These are phyloP conservation scores for Dusona sp. DNA, from an alignment of 2,888 invertebrate species.

Conservation along the genomic window DNA sequence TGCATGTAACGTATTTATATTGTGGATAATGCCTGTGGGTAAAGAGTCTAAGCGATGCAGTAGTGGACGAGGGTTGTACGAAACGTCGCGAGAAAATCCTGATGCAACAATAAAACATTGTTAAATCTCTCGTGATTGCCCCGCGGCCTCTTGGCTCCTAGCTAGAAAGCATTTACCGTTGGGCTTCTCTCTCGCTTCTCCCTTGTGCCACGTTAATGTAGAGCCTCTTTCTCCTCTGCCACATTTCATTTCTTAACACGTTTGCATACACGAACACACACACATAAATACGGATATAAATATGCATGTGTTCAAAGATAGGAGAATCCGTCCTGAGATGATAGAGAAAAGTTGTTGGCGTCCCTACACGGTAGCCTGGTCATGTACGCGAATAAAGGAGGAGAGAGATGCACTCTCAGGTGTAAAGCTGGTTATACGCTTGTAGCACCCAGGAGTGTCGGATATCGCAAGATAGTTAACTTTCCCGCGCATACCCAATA, in stretches of 20 bases:
- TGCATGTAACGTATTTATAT: conserved; percentile 56
- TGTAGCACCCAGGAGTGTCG: conserved; percentile 55
- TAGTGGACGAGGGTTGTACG: conserved; percentile 45
- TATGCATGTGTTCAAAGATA: conserved; percentile 6
- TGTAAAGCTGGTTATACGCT: conserved; percentile 61
- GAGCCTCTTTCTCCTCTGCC: conserved; percentile 34
- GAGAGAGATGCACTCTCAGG: conserved; percentile 24
- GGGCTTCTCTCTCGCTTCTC: conserved; percentile 73
- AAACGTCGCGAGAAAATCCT: conserved; percentile 71
- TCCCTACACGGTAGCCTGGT: conserved; percentile 59
- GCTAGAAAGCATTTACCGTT: conserved; percentile 75
- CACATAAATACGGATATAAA: neutral
- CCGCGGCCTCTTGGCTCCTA: conserved; percentile 77
- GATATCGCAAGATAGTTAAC: conserved; percentile 57
- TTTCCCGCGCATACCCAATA: conserved; percentile 10
- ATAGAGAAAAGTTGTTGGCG: conserved; percentile 60
- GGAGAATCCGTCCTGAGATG: conserved; percentile 34
- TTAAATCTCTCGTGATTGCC: conserved; percentile 81
- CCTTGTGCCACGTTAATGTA: conserved; percentile 9
- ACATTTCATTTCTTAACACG: conserved; percentile 58
- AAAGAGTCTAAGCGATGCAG: conserved; percentile 35
- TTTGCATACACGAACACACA: conserved; percentile 21
- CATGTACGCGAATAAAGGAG: conserved; percentile 48
- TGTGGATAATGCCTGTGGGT: conserved; percentile 16
- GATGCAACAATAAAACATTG: conserved; percentile 84